Percentiles rank a stretch among this genome's conserved stretches.
These are phyloP conservation scores for Acromyrmex charruanus DNA, from an alignment of 1,140 invertebrate species.

Conservation along the genomic window DNA sequence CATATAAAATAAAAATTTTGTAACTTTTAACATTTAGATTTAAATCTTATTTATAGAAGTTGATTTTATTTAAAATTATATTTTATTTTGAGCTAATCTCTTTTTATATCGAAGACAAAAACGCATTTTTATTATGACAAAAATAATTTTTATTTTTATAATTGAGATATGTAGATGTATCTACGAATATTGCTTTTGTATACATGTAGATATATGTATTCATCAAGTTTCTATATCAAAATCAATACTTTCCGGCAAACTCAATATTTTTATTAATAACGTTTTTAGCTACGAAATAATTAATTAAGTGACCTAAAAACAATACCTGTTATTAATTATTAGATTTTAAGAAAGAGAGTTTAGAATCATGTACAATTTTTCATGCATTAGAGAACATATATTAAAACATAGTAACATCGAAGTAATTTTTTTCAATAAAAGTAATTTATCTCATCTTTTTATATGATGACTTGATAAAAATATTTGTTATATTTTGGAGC, in stretches of 20 bases:
- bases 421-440: constrained; percentile 7
- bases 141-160: too few species aligned
- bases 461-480: not conserved
- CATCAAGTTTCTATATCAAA: not conserved
- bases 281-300: not conserved
- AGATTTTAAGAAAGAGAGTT: not conserved
- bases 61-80: too few species aligned
- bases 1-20: not conserved
- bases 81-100: too few species aligned
- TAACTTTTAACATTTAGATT: too few species aligned
- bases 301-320: not conserved
- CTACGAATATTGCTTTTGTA: too few species aligned
- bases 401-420: not conserved
- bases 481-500: not conserved
- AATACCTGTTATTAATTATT: not conserved
- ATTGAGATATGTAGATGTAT: not conserved
- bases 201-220: not conserved
- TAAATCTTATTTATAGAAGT: too few species aligned
- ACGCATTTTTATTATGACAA: too few species aligned
- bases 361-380: not conserved
- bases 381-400: not conserved
- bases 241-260: too few species aligned
- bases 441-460: not conserved
- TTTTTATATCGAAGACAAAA: too few species aligned
- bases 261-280: not conserved